These are phyloP conservation scores for Andrena trimmerana DNA, from an alignment of 2,888 invertebrate species.

Conservation along the genomic window DNA sequence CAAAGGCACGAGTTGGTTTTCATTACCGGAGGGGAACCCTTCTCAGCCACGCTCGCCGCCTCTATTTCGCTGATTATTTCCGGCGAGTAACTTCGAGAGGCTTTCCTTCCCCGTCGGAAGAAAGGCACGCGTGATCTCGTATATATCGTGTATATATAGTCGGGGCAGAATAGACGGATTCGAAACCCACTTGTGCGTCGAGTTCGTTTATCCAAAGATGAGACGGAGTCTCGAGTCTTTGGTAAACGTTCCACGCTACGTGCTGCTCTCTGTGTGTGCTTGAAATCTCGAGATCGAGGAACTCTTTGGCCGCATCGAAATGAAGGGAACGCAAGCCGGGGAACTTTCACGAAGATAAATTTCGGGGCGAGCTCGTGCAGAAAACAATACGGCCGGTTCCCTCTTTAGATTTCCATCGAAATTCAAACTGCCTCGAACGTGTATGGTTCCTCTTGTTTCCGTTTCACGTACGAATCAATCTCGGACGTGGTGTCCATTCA, in stretches of 20 bases:
- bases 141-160: constrained; percentile 2
- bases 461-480: not conserved
- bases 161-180: constrained; percentile 34
- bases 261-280: constrained; percentile 37
- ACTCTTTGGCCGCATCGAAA: constrained; percentile 46
- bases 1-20: not conserved
- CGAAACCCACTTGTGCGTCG: constrained; percentile 46
- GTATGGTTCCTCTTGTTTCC: too few species aligned
- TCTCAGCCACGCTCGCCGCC: too few species aligned
- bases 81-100: not conserved
- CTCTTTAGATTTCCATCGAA: not conserved
- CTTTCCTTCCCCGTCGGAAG: not conserved
- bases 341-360: constrained; percentile 56
- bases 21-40: not conserved
- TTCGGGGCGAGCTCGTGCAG: constrained; percentile 14
- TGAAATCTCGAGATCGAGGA: constrained; percentile 47
- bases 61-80: constrained; percentile 30
- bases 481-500: not conserved
- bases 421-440: not conserved
- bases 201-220: constrained; percentile 60
- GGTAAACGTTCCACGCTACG: constrained; percentile 52
- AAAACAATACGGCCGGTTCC: constrained; percentile 32
- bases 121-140: constrained; percentile 38
- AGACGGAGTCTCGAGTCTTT: constrained; percentile 56
- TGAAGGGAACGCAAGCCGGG: constrained; percentile 27